Evolutionary conservation across 1,140 invertebrate species (phyloP), one percentile per base, ranked within the genome.

Genomic region (Drosophila athabasca): DNA sequence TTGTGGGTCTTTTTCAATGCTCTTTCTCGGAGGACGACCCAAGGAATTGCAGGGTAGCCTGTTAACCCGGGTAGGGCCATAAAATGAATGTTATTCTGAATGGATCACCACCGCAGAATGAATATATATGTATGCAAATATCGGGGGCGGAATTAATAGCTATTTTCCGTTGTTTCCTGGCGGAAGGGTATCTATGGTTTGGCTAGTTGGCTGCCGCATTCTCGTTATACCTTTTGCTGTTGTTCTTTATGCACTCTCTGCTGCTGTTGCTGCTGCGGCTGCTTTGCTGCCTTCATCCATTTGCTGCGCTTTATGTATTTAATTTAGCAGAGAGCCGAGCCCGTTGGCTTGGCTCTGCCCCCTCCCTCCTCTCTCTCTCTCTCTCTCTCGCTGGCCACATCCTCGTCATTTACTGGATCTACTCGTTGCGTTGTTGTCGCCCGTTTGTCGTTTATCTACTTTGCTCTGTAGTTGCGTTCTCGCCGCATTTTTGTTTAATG

Each of bases 381-480:
- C 52, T 55, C 35, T 58, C 39, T 55, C 39, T 53, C 35, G 11
- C 35, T 13, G 35, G 35, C 35, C 5, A 39, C 11, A 39, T 39
- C 35, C 49, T 13, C 49, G 11, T 57, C 49, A 66, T 60, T 49
- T 72, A 58, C 61, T 49, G 46, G 70, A 60, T 71, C 53, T 51
- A 62, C 50, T 75, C 60, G 35, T 0, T 31, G 31, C 8, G 31
- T 31, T n/a, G n/a, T 44, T 68, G 76, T 70, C 65, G 58, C 62
- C 31, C 52, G 72, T 72, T 78, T 75, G 31, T 75, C 53, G 64
- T 76, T 76, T 72, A 81, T 80, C 66, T 51, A 59, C 50, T 45
- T 59, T 65, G 52, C 65, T 57, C 59, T 81, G 72, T 62, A 81
- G 76, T 80, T 68, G 65, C 65, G 62, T 62, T 68, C 62, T 68